A percentile compares a stretch with the other conserved stretches of the same genome.
Conservation (phyloP, 2,113 vertebrate genomes). For the Salvelinus alpinus region DNA sequence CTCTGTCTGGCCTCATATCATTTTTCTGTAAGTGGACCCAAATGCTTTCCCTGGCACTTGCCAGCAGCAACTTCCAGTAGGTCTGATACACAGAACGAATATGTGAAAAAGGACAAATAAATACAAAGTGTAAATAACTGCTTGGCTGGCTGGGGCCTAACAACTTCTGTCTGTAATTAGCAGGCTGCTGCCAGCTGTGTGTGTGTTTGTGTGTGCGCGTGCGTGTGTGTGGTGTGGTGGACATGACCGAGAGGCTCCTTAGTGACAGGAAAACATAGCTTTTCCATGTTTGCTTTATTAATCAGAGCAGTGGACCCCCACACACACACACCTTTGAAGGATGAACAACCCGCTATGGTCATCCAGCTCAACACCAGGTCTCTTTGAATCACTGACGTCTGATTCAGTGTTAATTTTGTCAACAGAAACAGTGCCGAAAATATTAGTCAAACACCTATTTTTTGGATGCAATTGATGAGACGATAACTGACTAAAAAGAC, state of each 20-base stretch:
- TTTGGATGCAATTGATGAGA: too few relatives aligned
- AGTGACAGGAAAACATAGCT: constrained; percentile 42
- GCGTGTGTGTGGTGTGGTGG: constrained; percentile 20
- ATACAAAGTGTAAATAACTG: constrained; percentile 73
- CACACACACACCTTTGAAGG: constrained; percentile 38
- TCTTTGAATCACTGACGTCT: constrained; percentile 67
- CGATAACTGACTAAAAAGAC: too few relatives aligned
- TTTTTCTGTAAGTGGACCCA: constrained; percentile 79
- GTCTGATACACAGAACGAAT: constrained; percentile 73
- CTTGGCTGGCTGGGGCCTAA: constrained; percentile 54
- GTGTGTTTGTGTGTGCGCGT: constrained; percentile 34
- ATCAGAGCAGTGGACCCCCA: constrained; percentile 26
- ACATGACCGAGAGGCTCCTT: constrained; percentile 53
- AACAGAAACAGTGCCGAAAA: too few relatives aligned
- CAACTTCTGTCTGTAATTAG: constrained; percentile 71
- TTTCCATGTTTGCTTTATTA: constrained; percentile 39
- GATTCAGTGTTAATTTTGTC: constrained; percentile 13
- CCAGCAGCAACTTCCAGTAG: constrained; percentile 72
- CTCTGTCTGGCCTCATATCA: constrained; percentile 77
- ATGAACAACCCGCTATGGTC: constrained; percentile 41
- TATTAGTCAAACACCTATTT: too few relatives aligned
- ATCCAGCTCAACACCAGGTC: constrained; percentile 31
- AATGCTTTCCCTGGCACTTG: constrained; percentile 72
- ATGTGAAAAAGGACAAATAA: constrained; percentile 75
- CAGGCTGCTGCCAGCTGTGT: constrained; percentile 54